Base-by-base conservation (phyloP, 2,888 invertebrate species). In the Choreutis nemorana region DNA sequence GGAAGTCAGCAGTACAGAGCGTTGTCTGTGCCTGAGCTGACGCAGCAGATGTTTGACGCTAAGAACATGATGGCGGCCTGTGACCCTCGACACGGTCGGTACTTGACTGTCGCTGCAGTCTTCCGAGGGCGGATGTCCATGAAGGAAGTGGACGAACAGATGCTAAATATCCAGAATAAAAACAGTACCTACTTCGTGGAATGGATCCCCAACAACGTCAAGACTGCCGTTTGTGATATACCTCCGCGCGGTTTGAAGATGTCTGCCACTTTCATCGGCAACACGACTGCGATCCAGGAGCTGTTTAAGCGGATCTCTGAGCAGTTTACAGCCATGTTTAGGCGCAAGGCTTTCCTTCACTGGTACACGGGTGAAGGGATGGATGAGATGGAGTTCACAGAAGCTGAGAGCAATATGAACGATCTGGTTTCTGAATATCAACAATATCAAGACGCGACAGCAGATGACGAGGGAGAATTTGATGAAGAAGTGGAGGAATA, bases 351-450 rank as follows among this genome's bases (percentile, higher is more conserved):
- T 65, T 93, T 92, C 84, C 82, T 92, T 54, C 92, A 93, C 81
- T 93, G 92, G 91, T 93, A 91, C 79, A 91, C 91, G 29, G 91
- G 91, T 26, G 91, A 93, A 60, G 92, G 92, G 38, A 92, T 93
- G 91, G 91, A 92, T 62, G 91, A 91, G 62, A 87, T 91, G 88
- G 92, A 93, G 66, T 92, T 92, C 78, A 90, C 90, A 29, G 92
- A 93, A 60, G 92, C 93, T 7, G 91, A 93, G 58, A 89, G 89
- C 49, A 92, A 92, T 80, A 89, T 93, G 89, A 90, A 87, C 51
- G 89, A 89, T 55, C 64, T 89, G 54, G 86, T 89, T n/a, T 87
- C 87, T 9, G 91, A 91, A 58, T 91, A 91, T 55, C 90, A 91
- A 58, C 90, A 90, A 55, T 91, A 91, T 64, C 90, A 91, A 64